phyloP scores from a whole-genome alignment of 2,113 vertebrate genomes.

The Rhabdornis inornatus region DNA sequence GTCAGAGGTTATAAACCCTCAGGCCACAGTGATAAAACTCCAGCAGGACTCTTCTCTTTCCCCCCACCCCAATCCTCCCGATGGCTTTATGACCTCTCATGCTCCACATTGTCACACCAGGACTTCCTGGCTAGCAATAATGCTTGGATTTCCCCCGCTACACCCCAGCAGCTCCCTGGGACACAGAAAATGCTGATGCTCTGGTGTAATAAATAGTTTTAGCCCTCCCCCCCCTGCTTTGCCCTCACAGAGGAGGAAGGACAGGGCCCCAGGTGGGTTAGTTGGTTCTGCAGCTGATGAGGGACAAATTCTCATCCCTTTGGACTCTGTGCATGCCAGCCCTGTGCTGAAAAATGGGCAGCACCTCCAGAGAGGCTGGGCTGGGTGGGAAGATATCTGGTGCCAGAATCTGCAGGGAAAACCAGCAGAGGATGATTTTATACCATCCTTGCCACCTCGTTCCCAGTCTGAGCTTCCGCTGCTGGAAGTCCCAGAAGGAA shows the following conservation, averaged over 20 bases:
- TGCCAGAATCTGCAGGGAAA: not conserved
- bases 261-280: not conserved
- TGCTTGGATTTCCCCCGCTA: fast-evolving
- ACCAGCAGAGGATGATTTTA: not conserved
- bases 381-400: not conserved
- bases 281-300: not conserved
- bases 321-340: not conserved
- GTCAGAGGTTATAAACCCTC: not conserved
- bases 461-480: not conserved
- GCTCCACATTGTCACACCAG: not conserved
- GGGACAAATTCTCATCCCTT: not conserved
- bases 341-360: not conserved
- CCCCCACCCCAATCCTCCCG: fast-evolving
- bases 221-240: not conserved
- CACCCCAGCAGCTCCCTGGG: not conserved
- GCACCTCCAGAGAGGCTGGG: not conserved
- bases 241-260: not conserved
- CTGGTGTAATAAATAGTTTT: not conserved
- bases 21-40: not conserved
- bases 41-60: not conserved
- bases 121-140: not conserved
- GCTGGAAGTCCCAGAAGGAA: not conserved
- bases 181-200: not conserved
- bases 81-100: not conserved
- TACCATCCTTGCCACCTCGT: not conserved